Percentiles rank a stretch among this genome's conserved stretches.
phyloP scores from a whole-genome alignment of 2,797 vertebrate genomes.

The Ctenopoma kingsleyae region DNA sequence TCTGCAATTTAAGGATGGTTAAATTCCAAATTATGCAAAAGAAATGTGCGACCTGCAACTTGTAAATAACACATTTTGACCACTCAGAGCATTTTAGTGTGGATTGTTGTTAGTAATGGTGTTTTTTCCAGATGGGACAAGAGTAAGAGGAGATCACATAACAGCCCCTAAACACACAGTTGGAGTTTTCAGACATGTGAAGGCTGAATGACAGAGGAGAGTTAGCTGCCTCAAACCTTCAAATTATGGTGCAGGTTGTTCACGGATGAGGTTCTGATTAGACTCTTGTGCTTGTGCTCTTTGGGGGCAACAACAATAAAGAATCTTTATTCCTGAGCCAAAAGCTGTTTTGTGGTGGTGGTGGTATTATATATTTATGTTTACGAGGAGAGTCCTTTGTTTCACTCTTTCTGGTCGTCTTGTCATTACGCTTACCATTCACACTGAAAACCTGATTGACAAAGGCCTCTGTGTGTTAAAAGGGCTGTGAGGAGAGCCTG shows the following conservation, averaged over 20 bases:
- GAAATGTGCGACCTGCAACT: constrained; percentile 20
- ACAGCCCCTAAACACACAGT: constrained; percentile 28
- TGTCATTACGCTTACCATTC: constrained; percentile 62
- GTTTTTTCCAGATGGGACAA: constrained; percentile 37
- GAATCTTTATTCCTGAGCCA: constrained; percentile 15
- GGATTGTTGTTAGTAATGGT: constrained; percentile 21
- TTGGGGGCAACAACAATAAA: constrained; percentile 18
- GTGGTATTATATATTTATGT: constrained; percentile 25
- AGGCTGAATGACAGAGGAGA: constrained; percentile 43
- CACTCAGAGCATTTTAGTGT: constrained; percentile 5
- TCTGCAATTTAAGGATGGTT: constrained; percentile 8
- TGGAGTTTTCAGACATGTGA: constrained; percentile 39
- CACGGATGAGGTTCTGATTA: constrained; percentile 37
- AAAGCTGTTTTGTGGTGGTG: constrained; percentile 22
- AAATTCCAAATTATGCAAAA: constrained; percentile 23
- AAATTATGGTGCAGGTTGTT: constrained; percentile 13
- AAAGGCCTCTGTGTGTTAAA: constrained; percentile 64
- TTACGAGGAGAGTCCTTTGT: constrained; percentile 42
- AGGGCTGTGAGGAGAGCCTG: constrained; percentile 60
- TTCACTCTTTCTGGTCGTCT: constrained; percentile 23
- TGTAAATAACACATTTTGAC: constrained; percentile 29
- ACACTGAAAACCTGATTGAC: constrained; percentile 53
- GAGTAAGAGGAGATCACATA: constrained; percentile 42
- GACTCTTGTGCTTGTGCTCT: constrained; percentile 29
- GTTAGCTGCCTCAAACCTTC: constrained; percentile 33